These are phyloP conservation scores for Montipora capricornis DNA, from an alignment of 64 coral and sea anemone species.

Conservation along the genomic window DNA sequence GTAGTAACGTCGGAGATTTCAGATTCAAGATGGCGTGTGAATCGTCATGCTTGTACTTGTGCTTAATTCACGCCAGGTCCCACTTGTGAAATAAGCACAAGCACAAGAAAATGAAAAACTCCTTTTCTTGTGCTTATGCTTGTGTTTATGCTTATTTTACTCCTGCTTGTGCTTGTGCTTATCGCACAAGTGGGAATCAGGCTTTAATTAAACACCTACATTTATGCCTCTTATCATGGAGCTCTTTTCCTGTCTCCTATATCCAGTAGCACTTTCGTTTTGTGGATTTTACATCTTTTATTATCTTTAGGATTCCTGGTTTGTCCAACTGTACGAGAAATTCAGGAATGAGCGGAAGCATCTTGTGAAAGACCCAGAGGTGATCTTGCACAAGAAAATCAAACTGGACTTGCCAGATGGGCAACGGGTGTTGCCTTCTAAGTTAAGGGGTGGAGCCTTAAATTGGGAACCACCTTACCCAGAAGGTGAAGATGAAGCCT, in stretches of 20 bases:
- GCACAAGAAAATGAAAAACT: no score
- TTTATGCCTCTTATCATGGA: background rate
- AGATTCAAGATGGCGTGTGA: no score
- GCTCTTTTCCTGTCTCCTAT: background rate
- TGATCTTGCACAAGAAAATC: background rate
- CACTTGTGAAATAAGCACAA: no score
- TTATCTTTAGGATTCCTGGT: conserved; percentile 18
- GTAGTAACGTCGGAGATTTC: no score
- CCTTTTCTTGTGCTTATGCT: no score
- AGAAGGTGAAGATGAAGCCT: conserved; percentile 67
- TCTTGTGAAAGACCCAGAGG: background rate
- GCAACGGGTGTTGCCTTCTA: background rate
- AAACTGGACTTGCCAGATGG: background rate
- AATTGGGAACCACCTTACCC: conserved; percentile 64
- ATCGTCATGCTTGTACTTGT: no score
- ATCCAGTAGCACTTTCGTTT: background rate
- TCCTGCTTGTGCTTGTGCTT: no score
- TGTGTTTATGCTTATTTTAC: no score
- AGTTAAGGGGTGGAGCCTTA: conserved; percentile 31
- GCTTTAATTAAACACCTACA: no score
- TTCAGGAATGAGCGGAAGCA: conserved; percentile 14
- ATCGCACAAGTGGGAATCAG: no score
- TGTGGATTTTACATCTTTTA: background rate
- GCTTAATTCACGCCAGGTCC: no score
- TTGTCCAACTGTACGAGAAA: conserved; percentile 27